Base-by-base conservation (phyloP, 2,797 vertebrate species). In the Mus minutoides region DNA sequence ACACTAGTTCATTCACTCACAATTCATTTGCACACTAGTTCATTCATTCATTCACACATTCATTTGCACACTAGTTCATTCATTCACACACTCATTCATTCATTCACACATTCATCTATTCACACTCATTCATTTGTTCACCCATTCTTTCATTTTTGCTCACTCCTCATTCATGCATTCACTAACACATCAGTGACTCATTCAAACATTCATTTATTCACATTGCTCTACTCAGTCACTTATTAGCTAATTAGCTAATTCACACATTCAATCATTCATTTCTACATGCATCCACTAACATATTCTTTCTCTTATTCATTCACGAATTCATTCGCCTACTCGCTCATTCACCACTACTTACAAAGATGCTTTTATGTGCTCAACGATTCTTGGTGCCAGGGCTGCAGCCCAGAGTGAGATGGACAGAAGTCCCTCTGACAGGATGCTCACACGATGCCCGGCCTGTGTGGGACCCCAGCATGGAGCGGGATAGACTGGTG, bases 351-450 rank as follows among this genome's bases (percentile, higher is more conserved):
- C 54, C 31, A 37, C 0, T 40, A 14, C 22, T n/a, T 24, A 49
- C 26, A 10, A 46, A 73, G 71, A 71, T 26, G 19, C 7, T 58
- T 49, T 29, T 6, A 14, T 10, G 46, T 29, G 54, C 9, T 31
- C 77, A 43, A 0, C 1, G 0, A 19, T 26, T 60, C 40, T 77
- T 0, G 0, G 40, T 37, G 3, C 40, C 21, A 17, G 49, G 49
- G 52, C 9, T 43, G 13, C 22, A 43, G 58, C 56, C 0, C 6
- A 29, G 69, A 60, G 26, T 4, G 22, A 86, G 86, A 22, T 0
- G n/a, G 34, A 40, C 46, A 52, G 0, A 54, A 9, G 37, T 21
- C n/a, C 83, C 89, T 82, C 76, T 16, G 62, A 85, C 24, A 21
- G 24, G 16, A 49, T 10, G 22, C 49, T 73, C 67, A 29, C 16